Conservation (phyloP, 2,797 vertebrate genomes). For the Lithobates sylvaticus region DNA sequence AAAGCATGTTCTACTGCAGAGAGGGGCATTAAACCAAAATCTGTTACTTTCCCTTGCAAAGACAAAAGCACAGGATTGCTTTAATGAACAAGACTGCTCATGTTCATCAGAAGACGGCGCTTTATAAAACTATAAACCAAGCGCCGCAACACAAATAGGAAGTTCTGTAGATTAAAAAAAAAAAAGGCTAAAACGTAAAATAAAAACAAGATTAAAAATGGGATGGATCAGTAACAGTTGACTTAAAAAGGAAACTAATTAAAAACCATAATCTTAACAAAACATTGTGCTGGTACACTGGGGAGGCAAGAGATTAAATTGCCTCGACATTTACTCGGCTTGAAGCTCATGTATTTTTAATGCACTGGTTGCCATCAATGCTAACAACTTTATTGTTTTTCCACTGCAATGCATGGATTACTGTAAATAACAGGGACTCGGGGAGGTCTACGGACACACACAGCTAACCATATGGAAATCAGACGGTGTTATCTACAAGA, state of each 20-base stretch:
- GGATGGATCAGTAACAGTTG: conserved; percentile 1
- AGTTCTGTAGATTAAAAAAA: too few relatives aligned
- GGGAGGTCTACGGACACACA: not conserved
- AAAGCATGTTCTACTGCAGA: too few relatives aligned
- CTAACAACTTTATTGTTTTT: not conserved
- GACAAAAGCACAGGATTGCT: not conserved
- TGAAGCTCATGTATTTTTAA: not conserved
- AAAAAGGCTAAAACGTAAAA: not conserved
- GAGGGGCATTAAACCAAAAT: not conserved
- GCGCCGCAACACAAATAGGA: not conserved
- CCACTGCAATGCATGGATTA: not conserved
- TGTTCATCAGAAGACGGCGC: not conserved
- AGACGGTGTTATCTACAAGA: not conserved
- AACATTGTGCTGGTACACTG: not conserved
- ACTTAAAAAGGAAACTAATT: not conserved
- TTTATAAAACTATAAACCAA: not conserved
- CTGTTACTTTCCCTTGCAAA: not conserved
- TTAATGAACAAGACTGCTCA: not conserved
- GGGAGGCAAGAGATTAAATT: not conserved
- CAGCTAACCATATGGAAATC: not conserved
- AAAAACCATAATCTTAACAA: conserved; percentile 3
- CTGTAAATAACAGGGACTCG: not conserved
- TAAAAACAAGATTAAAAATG: not conserved
- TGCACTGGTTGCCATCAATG: not conserved
- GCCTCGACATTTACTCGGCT: not conserved